Conservation (phyloP, 1,140 invertebrate species). For the Sinonovacula constricta region DNA sequence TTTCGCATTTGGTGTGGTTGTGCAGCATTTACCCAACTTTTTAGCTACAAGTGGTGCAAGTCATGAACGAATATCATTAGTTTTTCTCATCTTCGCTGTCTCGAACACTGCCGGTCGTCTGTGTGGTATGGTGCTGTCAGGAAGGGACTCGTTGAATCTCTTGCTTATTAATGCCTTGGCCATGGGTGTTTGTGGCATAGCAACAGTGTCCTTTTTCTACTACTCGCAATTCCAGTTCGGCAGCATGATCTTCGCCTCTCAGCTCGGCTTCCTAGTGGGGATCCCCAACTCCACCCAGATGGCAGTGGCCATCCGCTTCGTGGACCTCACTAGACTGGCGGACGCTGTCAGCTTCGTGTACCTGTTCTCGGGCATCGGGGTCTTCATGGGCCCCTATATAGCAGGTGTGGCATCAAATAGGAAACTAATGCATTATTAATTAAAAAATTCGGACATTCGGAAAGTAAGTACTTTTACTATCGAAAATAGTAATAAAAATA, state of each 20-base stretch:
- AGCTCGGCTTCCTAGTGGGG: neutral
- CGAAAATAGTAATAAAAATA: no score
- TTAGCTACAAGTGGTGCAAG: neutral
- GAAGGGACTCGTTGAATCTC: neutral
- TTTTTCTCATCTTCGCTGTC: neutral
- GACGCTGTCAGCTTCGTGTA: neutral
- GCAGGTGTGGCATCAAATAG: no score
- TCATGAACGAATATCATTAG: neutral
- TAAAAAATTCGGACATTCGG: no score
- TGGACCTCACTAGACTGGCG: neutral
- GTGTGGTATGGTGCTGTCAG: neutral
- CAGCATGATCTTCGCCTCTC: neutral
- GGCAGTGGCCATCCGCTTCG: neutral
- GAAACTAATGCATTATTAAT: no score
- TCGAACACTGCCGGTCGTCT: neutral
- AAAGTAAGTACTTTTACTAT: no score
- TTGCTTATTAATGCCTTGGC: neutral
- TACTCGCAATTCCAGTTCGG: neutral
- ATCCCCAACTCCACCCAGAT: neutral
- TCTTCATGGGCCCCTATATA: neutral
- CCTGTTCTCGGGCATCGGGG: neutral
- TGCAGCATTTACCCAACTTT: neutral
- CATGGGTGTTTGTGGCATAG: neutral
- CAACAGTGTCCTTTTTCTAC: neutral
- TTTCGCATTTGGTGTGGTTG: neutral